A percentile compares a stretch with the other conserved stretches of the same genome.
These are phyloP conservation scores for Anguilla pacifica DNA, from an alignment of 2,797 vertebrate species.

Conservation along the genomic window DNA sequence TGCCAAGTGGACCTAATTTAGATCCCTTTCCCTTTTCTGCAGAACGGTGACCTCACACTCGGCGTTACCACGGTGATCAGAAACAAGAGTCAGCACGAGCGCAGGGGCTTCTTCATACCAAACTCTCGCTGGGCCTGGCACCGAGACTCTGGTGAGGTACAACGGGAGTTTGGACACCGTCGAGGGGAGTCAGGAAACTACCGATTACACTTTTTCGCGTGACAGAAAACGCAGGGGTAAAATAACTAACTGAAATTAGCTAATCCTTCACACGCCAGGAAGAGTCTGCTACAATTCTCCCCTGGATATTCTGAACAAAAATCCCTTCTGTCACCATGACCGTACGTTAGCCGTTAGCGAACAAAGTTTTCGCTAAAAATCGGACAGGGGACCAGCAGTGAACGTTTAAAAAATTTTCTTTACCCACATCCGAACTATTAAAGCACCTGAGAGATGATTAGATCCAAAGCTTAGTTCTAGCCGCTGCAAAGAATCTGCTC, in stretches of 20 bases:
- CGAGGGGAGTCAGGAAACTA: no score
- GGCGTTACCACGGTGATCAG: not conserved
- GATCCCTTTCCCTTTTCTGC: not conserved
- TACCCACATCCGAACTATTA: not conserved
- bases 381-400: not conserved
- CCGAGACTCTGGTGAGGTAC: no score
- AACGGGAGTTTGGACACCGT: no score
- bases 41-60: not conserved
- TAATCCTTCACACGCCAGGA: not conserved
- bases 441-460: no score
- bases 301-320: no score
- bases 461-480: no score
- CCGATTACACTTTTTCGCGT: no score
- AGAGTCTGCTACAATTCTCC: no score
- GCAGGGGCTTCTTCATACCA: no score
- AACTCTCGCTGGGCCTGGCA: no score
- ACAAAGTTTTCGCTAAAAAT: not conserved
- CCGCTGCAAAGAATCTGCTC: no score
- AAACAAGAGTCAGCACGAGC: not conserved
- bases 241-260: not conserved
- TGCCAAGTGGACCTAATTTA: not conserved
- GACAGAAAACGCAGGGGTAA: not conserved
- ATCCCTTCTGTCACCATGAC: not conserved
- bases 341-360: not conserved
- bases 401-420: not conserved